Base-by-base conservation (phyloP, 2,888 invertebrate genomes). In the Magallana nippona region DNA sequence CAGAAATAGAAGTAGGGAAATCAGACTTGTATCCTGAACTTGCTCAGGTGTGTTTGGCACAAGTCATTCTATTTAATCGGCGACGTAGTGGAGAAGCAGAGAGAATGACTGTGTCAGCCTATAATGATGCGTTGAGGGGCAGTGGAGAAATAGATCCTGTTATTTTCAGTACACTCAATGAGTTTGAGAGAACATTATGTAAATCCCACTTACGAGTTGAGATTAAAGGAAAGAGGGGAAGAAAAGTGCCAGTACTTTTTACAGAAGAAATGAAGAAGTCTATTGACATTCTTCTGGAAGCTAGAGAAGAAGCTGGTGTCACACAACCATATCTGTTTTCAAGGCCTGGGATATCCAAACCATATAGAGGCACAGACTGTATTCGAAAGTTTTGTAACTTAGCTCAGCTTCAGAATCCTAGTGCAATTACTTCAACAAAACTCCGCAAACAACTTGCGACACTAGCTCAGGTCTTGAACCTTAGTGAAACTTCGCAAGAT, bases 81-180 rank as follows among this genome's bases (percentile, higher is more conserved):
- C 78, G 96, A 96, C 85, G 97, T 98, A 94, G 95, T 96, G 63
- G 96, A 78, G 82, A 88, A 82, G 80, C 82, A 85, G 77, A 86
- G 81, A 83, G 87, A 82, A 86, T 87, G 83, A 86, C 86, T 17
- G 13, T 86, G 19, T 79, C 81, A 19, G 32, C 55, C 5, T 85
- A 83, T 62, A n/a, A 8, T 11, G 80, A 85, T 71, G 79, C 80
- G 2, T 57, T 79, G 44, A 71, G 1, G 13, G 78, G 83, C 5
- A 81, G 78, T 55, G 83, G 83, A 17, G 22, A 27, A 60, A 56
- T 56, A 11, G 86, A 85, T 77, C 32, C 44, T 17, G 77, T 78
- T 15, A 55, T 85, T 1, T 78, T 81, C 78, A 62, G 56, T 15
- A 78, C 81, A 0, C 71, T 87, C 19, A 86, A 10, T 82, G 82